Evolutionary conservation across 2,888 invertebrate genomes (phyloP).

Genomic region (Platycheirus rosarum): DNA sequence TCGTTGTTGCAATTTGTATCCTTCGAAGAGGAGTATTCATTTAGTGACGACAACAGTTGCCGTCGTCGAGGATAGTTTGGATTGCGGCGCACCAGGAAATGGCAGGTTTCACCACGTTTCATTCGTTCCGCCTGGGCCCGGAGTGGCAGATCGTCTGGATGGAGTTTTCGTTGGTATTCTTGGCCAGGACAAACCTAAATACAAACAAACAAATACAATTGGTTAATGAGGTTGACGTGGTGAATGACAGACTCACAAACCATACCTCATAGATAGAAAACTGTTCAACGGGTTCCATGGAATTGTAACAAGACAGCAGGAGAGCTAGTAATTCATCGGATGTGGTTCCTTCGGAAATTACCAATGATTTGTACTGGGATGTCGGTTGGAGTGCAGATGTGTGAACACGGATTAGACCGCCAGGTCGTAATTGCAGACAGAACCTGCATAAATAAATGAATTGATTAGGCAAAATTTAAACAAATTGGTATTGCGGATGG

Average conservation of each 20-base stretch:
- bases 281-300: conserved; percentile 91
- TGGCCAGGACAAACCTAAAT: conserved; percentile 89
- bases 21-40: conserved; percentile 73
- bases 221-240: conserved; percentile 11
- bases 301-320: conserved; percentile 92
- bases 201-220: background rate
- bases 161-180: conserved; percentile 93
- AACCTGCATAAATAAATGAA: conserved; percentile 85
- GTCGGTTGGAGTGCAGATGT: conserved; percentile 95
- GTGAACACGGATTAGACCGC: conserved; percentile 95
- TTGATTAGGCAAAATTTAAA: background rate
- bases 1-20: conserved; percentile 73
- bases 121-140: conserved; percentile 89
- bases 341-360: conserved; percentile 94
- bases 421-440: conserved; percentile 92
- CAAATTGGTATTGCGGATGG: conserved; percentile 57
- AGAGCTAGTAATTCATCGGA: conserved; percentile 93
- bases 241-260: conserved; percentile 71
- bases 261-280: conserved; percentile 94
- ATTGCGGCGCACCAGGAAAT: conserved; percentile 92
- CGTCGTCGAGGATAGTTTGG: conserved; percentile 87
- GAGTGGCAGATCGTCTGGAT: conserved; percentile 93
- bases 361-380: conserved; percentile 95
- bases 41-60: conserved; percentile 80
- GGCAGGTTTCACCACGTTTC: conserved; percentile 87